phyloP scores from a whole-genome alignment of 2,888 invertebrate genomes.

The Trissonchulus latispiculum region DNA sequence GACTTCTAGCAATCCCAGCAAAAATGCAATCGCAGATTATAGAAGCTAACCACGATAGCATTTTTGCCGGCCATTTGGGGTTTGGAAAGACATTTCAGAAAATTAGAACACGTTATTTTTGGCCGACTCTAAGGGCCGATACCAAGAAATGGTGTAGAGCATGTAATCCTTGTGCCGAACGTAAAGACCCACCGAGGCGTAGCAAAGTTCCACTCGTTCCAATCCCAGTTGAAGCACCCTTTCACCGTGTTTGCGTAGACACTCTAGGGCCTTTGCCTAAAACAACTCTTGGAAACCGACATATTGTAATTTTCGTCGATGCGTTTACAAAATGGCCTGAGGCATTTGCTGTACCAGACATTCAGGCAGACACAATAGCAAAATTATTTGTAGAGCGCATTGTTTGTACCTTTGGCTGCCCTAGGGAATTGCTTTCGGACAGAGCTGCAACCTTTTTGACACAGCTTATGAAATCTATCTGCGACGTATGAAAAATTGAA shows the following conservation, averaged over 20 bases:
- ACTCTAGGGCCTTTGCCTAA: constrained; percentile 30
- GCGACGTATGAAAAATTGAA: constrained; percentile 25
- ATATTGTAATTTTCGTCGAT: constrained; percentile 29
- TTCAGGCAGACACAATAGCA: constrained; percentile 37
- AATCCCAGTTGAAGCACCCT: constrained; percentile 25
- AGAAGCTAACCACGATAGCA: constrained; percentile 18
- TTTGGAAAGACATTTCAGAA: constrained; percentile 24
- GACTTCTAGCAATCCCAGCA: constrained; percentile 8
- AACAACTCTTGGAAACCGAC: constrained; percentile 26
- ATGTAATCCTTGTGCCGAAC: constrained; percentile 26
- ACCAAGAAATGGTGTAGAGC: constrained; percentile 17
- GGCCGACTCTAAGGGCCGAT: constrained; percentile 25
- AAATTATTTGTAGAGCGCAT: constrained; percentile 29
- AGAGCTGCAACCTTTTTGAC: constrained; percentile 31
- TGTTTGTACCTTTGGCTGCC: constrained; percentile 29
- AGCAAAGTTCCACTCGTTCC: constrained; percentile 21
- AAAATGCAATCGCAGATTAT: background rate
- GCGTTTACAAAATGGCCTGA: constrained; percentile 29
- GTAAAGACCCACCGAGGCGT: constrained; percentile 18
- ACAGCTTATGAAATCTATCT: constrained; percentile 25
- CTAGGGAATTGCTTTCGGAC: constrained; percentile 32
- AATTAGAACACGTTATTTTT: constrained; percentile 26
- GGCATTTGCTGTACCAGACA: constrained; percentile 37
- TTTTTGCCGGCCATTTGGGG: constrained; percentile 30
- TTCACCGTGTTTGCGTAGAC: constrained; percentile 30